Evolutionary conservation across 2,113 vertebrate genomes (phyloP).

Genomic region (Alouatta palliata): DNA sequence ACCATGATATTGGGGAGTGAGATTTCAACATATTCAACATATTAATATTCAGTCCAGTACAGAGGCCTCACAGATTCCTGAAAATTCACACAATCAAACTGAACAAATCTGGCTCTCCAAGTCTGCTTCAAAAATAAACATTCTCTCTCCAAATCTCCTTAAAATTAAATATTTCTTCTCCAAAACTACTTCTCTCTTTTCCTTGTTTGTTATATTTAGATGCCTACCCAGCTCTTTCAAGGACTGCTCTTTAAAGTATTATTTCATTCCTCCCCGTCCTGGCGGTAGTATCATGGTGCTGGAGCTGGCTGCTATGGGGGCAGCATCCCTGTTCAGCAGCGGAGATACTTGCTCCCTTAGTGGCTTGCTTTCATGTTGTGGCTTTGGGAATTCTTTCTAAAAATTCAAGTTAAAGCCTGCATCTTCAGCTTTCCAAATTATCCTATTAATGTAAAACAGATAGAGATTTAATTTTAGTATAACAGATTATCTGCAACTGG

Average conservation of each 20-base stretch:
- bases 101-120: neutral
- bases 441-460: no score
- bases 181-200: neutral
- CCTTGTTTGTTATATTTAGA: neutral
- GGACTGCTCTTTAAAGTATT: neutral
- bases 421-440: neutral
- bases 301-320: no score
- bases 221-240: neutral
- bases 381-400: neutral
- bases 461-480: no score
- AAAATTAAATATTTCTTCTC: neutral
- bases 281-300: accelerated
- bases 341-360: neutral
- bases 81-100: neutral
- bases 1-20: neutral
- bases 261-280: neutral
- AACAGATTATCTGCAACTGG: neutral
- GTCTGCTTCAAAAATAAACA: neutral
- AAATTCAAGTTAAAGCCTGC: neutral
- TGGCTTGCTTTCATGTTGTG: neutral
- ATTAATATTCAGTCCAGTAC: neutral
- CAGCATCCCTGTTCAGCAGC: neutral
- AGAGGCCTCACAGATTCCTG: neutral
- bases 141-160: neutral
- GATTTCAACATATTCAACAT: neutral